Evolutionary conservation across 2,888 invertebrate species (phyloP).

Genomic region (Neelides folsomi): DNA sequence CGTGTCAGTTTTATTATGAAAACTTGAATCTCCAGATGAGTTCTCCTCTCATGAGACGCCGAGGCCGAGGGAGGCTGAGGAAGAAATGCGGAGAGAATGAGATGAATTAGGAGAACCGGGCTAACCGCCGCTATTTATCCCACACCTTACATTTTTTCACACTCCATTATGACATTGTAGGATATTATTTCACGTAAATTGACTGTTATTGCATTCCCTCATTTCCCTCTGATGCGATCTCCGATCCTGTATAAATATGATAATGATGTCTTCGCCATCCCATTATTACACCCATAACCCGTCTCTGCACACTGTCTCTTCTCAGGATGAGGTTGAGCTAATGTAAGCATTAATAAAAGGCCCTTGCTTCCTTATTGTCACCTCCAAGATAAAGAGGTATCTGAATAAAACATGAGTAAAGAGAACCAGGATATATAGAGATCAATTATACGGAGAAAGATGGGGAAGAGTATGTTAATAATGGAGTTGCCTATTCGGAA

Average conservation of each 20-base stretch:
- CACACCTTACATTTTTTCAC: constrained; percentile 12
- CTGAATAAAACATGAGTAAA: constrained; percentile 19
- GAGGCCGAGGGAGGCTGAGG: neutral
- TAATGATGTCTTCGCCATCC: no score
- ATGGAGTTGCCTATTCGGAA: no score
- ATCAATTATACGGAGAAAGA: no score
- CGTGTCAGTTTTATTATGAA: constrained; percentile 14
- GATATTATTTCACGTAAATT: constrained; percentile 24
- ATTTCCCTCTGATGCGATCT: no score
- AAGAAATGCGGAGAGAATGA: neutral
- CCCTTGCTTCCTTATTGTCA: constrained; percentile 12
- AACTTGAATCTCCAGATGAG: constrained; percentile 14
- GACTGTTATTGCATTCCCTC: constrained; percentile 18
- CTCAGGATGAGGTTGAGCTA: no score
- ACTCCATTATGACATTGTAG: constrained; percentile 16
- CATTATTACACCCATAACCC: no score
- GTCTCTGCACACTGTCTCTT: no score
- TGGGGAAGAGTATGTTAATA: no score
- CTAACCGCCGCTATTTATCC: constrained; percentile 3
- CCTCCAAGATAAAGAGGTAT: constrained; percentile 11
- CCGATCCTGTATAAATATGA: no score
- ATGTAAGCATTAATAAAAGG: no score
- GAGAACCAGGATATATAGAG: constrained; percentile 15
- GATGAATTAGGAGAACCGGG: neutral
- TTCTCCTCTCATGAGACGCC: constrained; percentile 3